Base-by-base conservation (phyloP, 2,113 vertebrate genomes). In the Sialia sialis region DNA sequence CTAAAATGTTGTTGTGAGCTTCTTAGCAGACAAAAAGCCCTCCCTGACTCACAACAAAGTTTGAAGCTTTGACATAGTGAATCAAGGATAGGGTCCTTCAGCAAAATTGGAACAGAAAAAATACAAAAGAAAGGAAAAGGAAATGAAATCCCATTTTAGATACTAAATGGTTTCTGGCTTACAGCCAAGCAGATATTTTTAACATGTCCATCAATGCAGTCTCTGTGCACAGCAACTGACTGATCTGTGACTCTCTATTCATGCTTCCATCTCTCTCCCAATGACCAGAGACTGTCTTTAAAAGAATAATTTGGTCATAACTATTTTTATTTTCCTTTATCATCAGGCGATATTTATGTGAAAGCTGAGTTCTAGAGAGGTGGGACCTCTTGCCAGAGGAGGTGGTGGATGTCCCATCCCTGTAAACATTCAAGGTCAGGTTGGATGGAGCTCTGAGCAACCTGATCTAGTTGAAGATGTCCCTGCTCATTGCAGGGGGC, bases 71-170 rank as follows among this genome's bases (percentile, higher is more conserved):
- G 0, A 39, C 0, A 0, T 13, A 64, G 46, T 52, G 49, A 88
- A 76, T 74, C 10, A 2, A 30, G 38, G 58, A 88, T 51, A 80
- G 11, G 29, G 27, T 72, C 60, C 32, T 83, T 83, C 67, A 66
- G 72, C 84, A 94, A 64, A 91, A 69, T 10, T 54, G 18, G 63
- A 94, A 79, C 25, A 51, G 51, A 60, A 49, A 34, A 94, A 43
- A 27, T 13, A 69, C 25, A 75, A 75, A 84, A 72, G 44, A 64
- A 76, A 89, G 87, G 73, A 87, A 94, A 91, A 92, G 87, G 90
- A 96, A 96, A 85, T 94, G 9, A 90, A 95, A 77, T 86, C 75
- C 63, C 16, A 2, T 90, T 94, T 94, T 91, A 96, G 88, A 86
- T 34, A 80, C 51, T 93, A 88, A 80, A 95, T 90, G 49, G 72